These are phyloP conservation scores for Syrista parreyssii DNA, from an alignment of 2,888 invertebrate genomes.

Conservation along the genomic window DNA sequence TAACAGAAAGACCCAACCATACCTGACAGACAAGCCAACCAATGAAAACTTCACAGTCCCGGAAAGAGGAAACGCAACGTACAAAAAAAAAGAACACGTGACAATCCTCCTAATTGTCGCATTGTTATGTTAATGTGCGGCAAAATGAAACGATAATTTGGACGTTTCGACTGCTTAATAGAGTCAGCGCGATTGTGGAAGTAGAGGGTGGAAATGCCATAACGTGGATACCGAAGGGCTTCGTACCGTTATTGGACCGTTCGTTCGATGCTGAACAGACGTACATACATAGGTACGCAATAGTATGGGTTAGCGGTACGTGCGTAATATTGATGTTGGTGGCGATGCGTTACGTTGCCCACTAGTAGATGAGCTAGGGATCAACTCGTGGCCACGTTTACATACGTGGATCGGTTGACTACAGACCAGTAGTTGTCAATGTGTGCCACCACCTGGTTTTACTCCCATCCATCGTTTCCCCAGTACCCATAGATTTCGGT, in stretches of 20 bases:
- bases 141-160: slow-evolving; percentile 57
- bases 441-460: neutral
- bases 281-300: neutral
- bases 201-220: slow-evolving; percentile 46
- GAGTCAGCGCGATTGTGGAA: slow-evolving; percentile 54
- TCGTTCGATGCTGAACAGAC: slow-evolving; percentile 7
- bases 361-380: slow-evolving; percentile 35
- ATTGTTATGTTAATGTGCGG: slow-evolving; percentile 59
- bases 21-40: neutral
- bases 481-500: neutral
- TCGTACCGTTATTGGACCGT: slow-evolving; percentile 33
- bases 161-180: slow-evolving; percentile 54
- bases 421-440: neutral
- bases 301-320: neutral
- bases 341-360: neutral
- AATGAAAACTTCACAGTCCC: neutral
- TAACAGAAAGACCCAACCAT: neutral
- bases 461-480: neutral
- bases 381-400: slow-evolving; percentile 35
- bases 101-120: slow-evolving; percentile 48
- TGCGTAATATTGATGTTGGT: neutral
- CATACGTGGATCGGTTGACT: slow-evolving; percentile 24
- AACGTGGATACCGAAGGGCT: slow-evolving; percentile 31
- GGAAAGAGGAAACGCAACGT: neutral
- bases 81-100: neutral